Conservation (phyloP, 2,113 vertebrate species). For the human region DNA sequence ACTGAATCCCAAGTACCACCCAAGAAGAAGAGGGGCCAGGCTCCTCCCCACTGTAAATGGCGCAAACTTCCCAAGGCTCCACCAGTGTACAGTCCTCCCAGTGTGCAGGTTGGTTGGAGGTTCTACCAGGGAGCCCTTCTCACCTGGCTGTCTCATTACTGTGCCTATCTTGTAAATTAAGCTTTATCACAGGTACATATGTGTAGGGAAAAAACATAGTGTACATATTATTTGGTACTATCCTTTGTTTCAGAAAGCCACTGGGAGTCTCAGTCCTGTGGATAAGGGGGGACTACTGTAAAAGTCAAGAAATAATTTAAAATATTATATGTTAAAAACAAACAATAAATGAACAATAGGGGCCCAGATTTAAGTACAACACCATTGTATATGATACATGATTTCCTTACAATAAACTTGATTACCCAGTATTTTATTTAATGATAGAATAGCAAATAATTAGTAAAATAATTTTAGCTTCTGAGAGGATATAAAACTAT, state of each 20-base stretch:
- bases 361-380: neutral
- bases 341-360: neutral
- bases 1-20: no score
- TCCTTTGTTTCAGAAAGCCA: neutral
- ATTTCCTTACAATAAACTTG: neutral
- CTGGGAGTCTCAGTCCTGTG: neutral
- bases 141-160: no score
- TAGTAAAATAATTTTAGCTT: constrained; percentile 13
- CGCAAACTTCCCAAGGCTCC: no score
- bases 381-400: neutral
- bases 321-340: constrained; percentile 12
- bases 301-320: neutral
- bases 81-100: no score
- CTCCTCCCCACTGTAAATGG: no score
- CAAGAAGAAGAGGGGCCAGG: no score
- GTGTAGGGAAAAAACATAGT: neutral
- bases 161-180: neutral
- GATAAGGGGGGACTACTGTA: neutral
- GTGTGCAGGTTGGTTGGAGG: no score
- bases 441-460: constrained; percentile 11
- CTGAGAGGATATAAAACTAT: neutral
- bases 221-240: neutral
- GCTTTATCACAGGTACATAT: neutral
- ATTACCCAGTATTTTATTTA: neutral
- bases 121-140: no score